Conservation (phyloP, 2,797 vertebrate species). For the Phoebastria nigripes region DNA sequence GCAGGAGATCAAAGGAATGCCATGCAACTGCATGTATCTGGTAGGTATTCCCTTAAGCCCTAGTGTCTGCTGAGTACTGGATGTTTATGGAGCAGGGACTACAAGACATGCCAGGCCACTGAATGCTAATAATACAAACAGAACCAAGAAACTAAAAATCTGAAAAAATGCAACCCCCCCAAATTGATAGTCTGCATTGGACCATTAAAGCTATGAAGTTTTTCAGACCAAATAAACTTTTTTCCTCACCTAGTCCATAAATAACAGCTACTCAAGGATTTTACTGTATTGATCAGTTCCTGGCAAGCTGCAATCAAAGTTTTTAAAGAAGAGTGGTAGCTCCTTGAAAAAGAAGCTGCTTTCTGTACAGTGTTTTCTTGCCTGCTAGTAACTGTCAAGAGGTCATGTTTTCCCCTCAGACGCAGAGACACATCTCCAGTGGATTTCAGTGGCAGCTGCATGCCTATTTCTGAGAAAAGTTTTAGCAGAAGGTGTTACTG, state of each 20-base stretch:
- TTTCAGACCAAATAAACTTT: not conserved
- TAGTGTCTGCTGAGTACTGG: not conserved
- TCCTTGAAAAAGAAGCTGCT: not conserved
- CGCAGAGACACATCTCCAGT: not conserved
- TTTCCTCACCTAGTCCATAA: not conserved
- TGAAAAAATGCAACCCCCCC: not conserved
- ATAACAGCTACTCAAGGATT: conserved; percentile 2
- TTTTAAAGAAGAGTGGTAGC: not conserved
- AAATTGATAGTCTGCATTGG: not conserved
- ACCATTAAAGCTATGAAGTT: not conserved
- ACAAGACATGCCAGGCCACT: not conserved
- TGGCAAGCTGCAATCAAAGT: conserved; percentile 17
- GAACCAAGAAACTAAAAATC: not conserved
- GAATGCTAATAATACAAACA: not conserved
- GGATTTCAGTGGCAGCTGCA: not conserved
- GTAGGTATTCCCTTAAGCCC: not conserved
- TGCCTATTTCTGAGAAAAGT: not conserved
- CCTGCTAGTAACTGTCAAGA: not conserved
- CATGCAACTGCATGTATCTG: not conserved
- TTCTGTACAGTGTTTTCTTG: not conserved
- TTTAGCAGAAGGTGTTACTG: not conserved
- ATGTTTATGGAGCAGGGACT: not conserved
- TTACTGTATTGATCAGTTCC: not conserved
- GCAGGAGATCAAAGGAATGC: not conserved
- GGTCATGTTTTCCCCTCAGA: not conserved